Base-by-base conservation (phyloP, 2,888 invertebrate species). In the Hemaris fuciformis region DNA sequence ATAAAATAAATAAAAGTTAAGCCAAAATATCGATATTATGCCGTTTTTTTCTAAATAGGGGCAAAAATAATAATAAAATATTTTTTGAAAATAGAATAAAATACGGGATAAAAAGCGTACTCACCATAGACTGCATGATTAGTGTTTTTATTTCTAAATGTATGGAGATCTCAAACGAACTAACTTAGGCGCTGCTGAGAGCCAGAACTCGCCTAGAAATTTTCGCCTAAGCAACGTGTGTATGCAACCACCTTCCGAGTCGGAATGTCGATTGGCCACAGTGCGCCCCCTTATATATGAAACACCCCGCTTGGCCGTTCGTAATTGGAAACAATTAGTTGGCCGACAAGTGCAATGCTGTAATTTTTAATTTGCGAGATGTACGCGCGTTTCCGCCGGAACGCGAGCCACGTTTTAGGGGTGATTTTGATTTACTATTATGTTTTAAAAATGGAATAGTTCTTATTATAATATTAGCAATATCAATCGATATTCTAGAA, bases 41-140 rank as follows among this genome's bases (percentile, higher is more conserved):
- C n/a, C n/a, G n/a, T n/a, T n/a, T n/a, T n/a, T n/a, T n/a, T 38
- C 23, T 13, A 23, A 46, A n/a, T 2, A 13, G 0, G 13, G 23
- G 13, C n/a, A 25, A 13, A 46, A 46, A n/a, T n/a, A 46, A n/a
- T 23, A 25, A 22, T 46, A 20, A 46, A 46, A 46, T 23, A 25
- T n/a, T n/a, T 18, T 25, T 22, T 20, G n/a, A 56, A 56, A 22
- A 48, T 18, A 15, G 34, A 65, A 64, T 69, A 62, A 64, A 64
- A 70, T 66, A 46, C 22, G 65, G 70, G 68, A 67, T 62, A 38
- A 10, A 31, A 53, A 31, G 8, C 60, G 68, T 62, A 91, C 91
- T 92, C 69, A 92, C 91, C 91, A 91, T 80, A 86, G 91, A 91
- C 89, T 91, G 90, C 91, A 92, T 92, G 91, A 92, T 91, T 89